phyloP scores from a whole-genome alignment of 2,888 invertebrate species.

The Parnassius smintheus region DNA sequence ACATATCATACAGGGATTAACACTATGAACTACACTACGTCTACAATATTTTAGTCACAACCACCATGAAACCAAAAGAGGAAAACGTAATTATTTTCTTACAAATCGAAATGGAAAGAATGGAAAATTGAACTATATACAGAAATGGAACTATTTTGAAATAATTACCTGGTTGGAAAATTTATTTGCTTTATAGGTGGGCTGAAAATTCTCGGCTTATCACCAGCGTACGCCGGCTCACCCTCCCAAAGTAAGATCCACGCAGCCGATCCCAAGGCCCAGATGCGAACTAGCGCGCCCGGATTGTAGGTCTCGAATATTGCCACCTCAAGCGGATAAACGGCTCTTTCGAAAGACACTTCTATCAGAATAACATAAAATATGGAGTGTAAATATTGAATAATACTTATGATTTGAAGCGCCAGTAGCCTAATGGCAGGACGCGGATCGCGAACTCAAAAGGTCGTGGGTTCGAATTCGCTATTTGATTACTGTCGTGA shows the following conservation, averaged over 20 bases:
- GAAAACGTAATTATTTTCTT: too few relatives aligned
- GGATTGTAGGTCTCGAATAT: slow-evolving; percentile 94
- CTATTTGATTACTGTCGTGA: too few relatives aligned
- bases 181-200: slow-evolving; percentile 84
- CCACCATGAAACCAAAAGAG: too few relatives aligned
- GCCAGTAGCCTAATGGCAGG: too few relatives aligned
- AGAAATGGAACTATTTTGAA: not conserved
- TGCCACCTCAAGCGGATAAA: slow-evolving; percentile 85
- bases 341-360: slow-evolving; percentile 84
- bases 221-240: slow-evolving; percentile 81
- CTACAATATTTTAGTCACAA: too few relatives aligned
- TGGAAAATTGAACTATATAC: too few relatives aligned
- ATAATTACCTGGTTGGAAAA: slow-evolving; percentile 58
- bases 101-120: too few relatives aligned
- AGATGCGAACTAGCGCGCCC: slow-evolving; percentile 90
- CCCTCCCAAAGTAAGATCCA: slow-evolving; percentile 92
- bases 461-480: too few relatives aligned
- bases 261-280: slow-evolving; percentile 80
- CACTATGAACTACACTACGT: too few relatives aligned
- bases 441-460: too few relatives aligned
- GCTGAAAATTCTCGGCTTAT: slow-evolving; percentile 87
- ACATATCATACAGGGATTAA: too few relatives aligned
- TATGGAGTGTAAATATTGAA: not conserved
- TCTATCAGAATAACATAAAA: slow-evolving; percentile 58
- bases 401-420: too few relatives aligned